Conservation (phyloP, 1,140 invertebrate species). For the Trypoxylus dichotomus region DNA sequence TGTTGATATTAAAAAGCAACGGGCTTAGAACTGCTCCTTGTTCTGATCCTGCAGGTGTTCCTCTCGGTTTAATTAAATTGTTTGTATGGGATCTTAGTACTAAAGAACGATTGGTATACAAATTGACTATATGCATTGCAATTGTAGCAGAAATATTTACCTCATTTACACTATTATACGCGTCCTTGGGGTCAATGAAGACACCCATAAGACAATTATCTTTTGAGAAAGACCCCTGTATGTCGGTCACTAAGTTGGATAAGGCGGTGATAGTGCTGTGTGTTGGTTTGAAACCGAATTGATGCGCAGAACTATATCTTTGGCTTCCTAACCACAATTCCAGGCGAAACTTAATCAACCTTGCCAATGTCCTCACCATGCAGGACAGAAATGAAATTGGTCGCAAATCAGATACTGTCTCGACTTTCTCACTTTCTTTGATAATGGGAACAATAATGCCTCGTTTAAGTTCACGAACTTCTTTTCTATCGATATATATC, state of each 20-base stretch:
- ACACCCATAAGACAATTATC: neutral
- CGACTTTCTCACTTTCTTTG: neutral
- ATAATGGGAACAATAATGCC: neutral
- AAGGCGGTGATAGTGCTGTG: neutral
- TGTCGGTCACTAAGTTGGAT: neutral
- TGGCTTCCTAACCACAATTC: slow-evolving; percentile 26
- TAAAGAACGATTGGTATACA: neutral
- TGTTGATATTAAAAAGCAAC: neutral
- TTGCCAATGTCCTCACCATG: slow-evolving; percentile 30
- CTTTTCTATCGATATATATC: neutral
- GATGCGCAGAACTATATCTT: neutral
- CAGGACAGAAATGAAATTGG: slow-evolving; percentile 27
- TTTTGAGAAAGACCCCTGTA: neutral
- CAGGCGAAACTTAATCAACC: slow-evolving; percentile 26
- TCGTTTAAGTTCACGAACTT: neutral
- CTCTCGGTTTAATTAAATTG: neutral
- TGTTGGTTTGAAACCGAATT: slow-evolving; percentile 12
- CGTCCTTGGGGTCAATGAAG: neutral
- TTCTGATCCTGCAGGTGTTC: neutral
- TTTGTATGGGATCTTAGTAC: neutral
- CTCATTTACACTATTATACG: neutral
- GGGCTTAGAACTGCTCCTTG: neutral
- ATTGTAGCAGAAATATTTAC: neutral
- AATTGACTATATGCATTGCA: neutral
- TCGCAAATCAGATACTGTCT: neutral